Evolutionary conservation across 2,888 invertebrate species (phyloP), one percentile per base, ranked within the genome.

Genomic region (Microctonus brassicae): DNA sequence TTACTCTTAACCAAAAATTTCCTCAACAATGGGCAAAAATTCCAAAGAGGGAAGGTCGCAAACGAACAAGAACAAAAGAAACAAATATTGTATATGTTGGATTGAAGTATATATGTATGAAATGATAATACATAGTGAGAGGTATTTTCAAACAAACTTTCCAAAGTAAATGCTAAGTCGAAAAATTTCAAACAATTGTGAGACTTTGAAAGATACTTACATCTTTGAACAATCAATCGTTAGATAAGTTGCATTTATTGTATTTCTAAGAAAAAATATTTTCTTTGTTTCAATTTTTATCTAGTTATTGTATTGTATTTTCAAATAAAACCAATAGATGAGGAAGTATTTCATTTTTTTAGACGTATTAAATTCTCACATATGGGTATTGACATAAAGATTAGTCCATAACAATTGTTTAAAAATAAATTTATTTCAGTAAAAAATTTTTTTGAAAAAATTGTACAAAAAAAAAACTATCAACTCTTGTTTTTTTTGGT

Each of bases 151-250:
- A 42, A 61, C 36, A 60, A 71, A 69, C 72, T 73, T 39, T 26
- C 42, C 58, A 60, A 69, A 69, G 71, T 34, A 58, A 58, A 58
- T 58, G 58, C 58, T n/a, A 55, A 26, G 24, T 55, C 58, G 33
- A 17, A 34, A 58, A 33, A 73, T 69, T 69, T 57, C 22, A 39
- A 65, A 26, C 67, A 69, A 73, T 72, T 69, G 63, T 36, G 58
- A 73, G 67, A 70, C 47, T 66, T 55, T 24, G 24, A 29, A 68
- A 66, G 55, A 73, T 39, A 26, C 55, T 36, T 70, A 63, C 70
- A 69, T 58, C 71, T 67, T 72, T 69, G 62, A 72, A 75, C 73
- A 72, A 71, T 75, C 71, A 66, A 70, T 75, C 69, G 62, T 73
- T 72, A 58, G 33, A 17, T 34, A 34, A 58, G 33, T 33, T 29